phyloP scores from a whole-genome alignment of 1,140 invertebrate species.

The Solenopsis fugax region DNA sequence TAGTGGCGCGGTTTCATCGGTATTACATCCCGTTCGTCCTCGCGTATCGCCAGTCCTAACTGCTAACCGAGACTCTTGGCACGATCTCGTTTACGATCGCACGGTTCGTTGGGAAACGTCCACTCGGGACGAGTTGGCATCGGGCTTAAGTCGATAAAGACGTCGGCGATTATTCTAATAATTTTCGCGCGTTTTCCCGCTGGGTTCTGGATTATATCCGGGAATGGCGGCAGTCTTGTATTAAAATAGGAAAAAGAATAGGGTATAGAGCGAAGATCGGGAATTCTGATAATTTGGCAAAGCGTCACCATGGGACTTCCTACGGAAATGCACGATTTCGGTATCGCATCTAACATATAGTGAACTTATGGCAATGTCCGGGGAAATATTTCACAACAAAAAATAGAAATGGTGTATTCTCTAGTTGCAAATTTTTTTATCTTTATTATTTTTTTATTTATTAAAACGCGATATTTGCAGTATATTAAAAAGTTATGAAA shows the following conservation, averaged over 20 bases:
- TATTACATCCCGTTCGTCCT: slow-evolving; percentile 34
- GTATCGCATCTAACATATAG: background rate
- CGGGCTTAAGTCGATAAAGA: slow-evolving; percentile 73
- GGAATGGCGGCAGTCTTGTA: background rate
- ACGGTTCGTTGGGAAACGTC: slow-evolving; percentile 64
- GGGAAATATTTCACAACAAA: slow-evolving; percentile 5
- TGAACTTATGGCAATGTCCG: slow-evolving; percentile 6
- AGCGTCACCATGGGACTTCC: slow-evolving; percentile 1
- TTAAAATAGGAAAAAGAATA: slow-evolving; percentile 44
- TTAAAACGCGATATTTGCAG: background rate
- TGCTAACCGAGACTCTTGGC: slow-evolving; percentile 67
- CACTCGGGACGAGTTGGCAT: slow-evolving; percentile 67
- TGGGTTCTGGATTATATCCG: slow-evolving; percentile 28
- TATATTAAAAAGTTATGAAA: background rate
- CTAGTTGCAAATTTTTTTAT: background rate
- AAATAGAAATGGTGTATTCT: background rate
- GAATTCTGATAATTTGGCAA: slow-evolving; percentile 56
- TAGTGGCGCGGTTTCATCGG: slow-evolving; percentile 40
- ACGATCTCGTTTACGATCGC: slow-evolving; percentile 63
- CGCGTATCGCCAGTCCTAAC: slow-evolving; percentile 33
- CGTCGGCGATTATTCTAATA: slow-evolving; percentile 74
- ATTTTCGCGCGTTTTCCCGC: slow-evolving; percentile 62
- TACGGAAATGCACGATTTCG: slow-evolving; percentile 19
- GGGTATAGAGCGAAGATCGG: background rate
- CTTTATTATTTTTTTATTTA: background rate